Percentiles rank a stretch among this genome's conserved stretches.
Evolutionary conservation across 1,140 invertebrate genomes (phyloP).

Genomic region (Procambarus virginalis): DNA sequence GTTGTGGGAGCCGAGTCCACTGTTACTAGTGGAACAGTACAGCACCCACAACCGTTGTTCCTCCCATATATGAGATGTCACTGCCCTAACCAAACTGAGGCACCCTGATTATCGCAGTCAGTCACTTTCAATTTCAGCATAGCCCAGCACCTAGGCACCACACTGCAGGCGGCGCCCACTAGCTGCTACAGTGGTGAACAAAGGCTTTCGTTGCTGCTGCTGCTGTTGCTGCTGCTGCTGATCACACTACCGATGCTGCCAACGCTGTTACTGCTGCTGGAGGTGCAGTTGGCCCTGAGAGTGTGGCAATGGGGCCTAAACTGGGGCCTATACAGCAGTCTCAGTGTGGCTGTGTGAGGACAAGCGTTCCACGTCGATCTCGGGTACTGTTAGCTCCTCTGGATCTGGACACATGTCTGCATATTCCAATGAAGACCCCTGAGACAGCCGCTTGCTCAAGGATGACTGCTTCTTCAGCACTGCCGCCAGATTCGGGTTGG

Average conservation of each 20-base stretch:
- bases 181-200: conserved; percentile 61
- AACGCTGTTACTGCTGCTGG: conserved; percentile 62
- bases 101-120: conserved; percentile 66
- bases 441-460: conserved; percentile 87
- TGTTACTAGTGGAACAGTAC: conserved; percentile 13
- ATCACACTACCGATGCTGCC: conserved; percentile 60
- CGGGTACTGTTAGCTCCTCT: conserved; percentile 87
- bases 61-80: conserved; percentile 53
- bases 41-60: conserved; percentile 63
- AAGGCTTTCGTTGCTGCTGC: conserved; percentile 58
- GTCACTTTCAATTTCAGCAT: conserved; percentile 53
- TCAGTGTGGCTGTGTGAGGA: conserved; percentile 94
- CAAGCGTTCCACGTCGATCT: conserved; percentile 91
- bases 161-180: conserved; percentile 60
- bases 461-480: conserved; percentile 93
- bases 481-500: conserved; percentile 89
- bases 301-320: conserved; percentile 58
- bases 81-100: conserved; percentile 34
- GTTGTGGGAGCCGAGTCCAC: conserved; percentile 51
- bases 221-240: conserved; percentile 57
- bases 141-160: conserved; percentile 65
- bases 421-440: conserved; percentile 93
- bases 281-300: conserved; percentile 67
- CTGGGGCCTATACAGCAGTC: conserved; percentile 85
- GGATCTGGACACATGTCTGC: conserved; percentile 86